Evolutionary conservation across 2,797 vertebrate genomes (phyloP).

Genomic region (Otus scops): DNA sequence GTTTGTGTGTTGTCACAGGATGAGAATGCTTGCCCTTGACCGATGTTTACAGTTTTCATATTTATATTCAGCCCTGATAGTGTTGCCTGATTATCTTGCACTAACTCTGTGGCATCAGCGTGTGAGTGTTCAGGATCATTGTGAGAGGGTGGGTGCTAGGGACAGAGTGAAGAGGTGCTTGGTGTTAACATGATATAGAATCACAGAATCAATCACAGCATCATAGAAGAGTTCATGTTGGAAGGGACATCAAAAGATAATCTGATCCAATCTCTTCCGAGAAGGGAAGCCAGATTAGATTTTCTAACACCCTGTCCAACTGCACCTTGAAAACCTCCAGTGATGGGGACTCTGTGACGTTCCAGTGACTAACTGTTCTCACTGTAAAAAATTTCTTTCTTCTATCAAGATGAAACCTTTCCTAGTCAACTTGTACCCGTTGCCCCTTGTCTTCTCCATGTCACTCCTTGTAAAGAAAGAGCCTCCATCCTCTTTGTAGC

Average conservation of each 20-base stretch:
- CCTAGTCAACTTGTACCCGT: neutral
- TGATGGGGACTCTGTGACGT: too few relatives aligned
- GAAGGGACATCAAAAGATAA: neutral
- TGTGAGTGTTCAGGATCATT: neutral
- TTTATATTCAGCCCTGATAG: neutral
- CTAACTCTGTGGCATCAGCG: neutral
- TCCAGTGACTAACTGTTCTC: neutral
- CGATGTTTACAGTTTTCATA: neutral
- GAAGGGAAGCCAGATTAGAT: neutral
- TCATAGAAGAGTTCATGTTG: neutral
- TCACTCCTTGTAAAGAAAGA: neutral
- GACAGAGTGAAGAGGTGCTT: neutral
- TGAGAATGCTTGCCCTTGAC: neutral
- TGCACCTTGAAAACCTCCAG: neutral
- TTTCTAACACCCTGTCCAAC: neutral
- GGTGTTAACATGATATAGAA: neutral
- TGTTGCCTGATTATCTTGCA: neutral
- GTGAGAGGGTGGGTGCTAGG: neutral
- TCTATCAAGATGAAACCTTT: neutral
- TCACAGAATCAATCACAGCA: neutral
- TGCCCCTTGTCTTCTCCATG: neutral
- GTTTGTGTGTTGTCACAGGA: neutral
- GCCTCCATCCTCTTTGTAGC: neutral
- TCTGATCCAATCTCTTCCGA: neutral
- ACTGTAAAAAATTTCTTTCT: neutral